Conservation (phyloP, 30 jellyfish, hydroid and myxozoan genomes). For the Hydractinia symbiolongicarpus region DNA sequence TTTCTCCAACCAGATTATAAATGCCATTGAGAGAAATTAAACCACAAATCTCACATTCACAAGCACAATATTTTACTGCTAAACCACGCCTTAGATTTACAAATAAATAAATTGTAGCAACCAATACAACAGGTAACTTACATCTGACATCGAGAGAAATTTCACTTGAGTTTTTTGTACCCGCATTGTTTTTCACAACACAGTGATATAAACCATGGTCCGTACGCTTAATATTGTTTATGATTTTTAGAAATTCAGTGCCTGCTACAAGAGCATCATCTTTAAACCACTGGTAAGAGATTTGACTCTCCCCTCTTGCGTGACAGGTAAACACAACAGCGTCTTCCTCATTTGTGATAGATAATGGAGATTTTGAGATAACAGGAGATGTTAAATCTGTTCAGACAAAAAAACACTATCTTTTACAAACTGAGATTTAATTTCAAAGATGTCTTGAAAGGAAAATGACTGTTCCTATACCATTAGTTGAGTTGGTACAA, state of each 20-base stretch:
- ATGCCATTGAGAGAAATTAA: too few species aligned
- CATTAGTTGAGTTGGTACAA: too few species aligned
- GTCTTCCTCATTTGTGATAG: not conserved
- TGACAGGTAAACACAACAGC: not conserved
- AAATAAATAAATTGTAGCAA: too few species aligned
- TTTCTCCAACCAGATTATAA: too few species aligned
- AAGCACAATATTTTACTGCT: too few species aligned
- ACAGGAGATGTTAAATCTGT: constrained; percentile 9
- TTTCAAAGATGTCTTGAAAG: too few species aligned
- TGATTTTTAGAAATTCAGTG: not conserved
- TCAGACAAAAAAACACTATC: not conserved
- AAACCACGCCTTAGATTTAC: too few species aligned
- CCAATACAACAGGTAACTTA: not conserved
- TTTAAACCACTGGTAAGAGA: constrained; percentile 13
- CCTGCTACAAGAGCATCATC: constrained; percentile 11
- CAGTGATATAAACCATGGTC: constrained; percentile 8
- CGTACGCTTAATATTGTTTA: not conserved
- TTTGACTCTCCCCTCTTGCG: not conserved
- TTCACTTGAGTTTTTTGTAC: not conserved
- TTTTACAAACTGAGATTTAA: too few species aligned
- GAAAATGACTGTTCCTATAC: too few species aligned
- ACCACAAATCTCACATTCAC: too few species aligned
- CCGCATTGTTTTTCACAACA: not conserved
- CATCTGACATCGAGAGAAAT: not conserved
- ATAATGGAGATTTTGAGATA: not conserved